These are phyloP conservation scores for Grammomys dolichurus DNA, from an alignment of 2,113 vertebrate species.

Conservation along the genomic window DNA sequence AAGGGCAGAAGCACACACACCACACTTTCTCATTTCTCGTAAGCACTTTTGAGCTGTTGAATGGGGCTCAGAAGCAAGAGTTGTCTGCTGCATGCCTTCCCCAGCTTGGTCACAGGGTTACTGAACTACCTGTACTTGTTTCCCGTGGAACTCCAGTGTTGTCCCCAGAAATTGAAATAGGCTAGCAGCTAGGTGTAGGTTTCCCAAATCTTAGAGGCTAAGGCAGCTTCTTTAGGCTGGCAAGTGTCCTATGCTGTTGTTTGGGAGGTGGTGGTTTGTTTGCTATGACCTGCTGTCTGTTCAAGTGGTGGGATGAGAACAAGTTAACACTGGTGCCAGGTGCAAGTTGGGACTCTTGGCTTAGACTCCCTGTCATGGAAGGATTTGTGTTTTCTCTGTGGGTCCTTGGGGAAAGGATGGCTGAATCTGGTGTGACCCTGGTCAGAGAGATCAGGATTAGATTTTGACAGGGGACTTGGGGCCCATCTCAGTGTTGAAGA, in stretches of 20 bases:
- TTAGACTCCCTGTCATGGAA: conserved; percentile 41
- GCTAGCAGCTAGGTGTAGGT: conserved; percentile 51
- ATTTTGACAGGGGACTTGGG: conserved; percentile 63
- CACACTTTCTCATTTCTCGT: conserved; percentile 69
- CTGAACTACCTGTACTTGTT: conserved; percentile 71
- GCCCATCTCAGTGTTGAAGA: conserved; percentile 34
- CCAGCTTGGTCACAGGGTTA: conserved; percentile 73
- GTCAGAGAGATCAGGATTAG: conserved; percentile 49
- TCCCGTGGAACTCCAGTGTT: conserved; percentile 31
- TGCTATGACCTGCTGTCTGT: conserved; percentile 7
- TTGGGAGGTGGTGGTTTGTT: conserved; percentile 29
- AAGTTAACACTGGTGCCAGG: conserved; percentile 60
- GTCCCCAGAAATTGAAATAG: conserved; percentile 43
- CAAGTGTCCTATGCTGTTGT: conserved; percentile 31
- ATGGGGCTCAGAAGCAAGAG: conserved; percentile 49
- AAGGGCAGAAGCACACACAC: conserved; percentile 59
- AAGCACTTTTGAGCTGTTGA: conserved; percentile 76
- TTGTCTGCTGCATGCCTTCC: conserved; percentile 5
- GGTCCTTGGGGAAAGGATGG: conserved; percentile 47
- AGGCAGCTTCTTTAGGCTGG: conserved; percentile 51
- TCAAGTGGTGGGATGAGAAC: conserved; percentile 54
- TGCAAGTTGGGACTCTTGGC: conserved; percentile 31
- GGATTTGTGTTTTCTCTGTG: conserved; percentile 30
- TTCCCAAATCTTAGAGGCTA: conserved; percentile 55
- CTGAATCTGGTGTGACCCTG: conserved; percentile 30